Evolutionary conservation across 2,797 vertebrate species (phyloP).

Genomic region (Erethizon dorsatum): DNA sequence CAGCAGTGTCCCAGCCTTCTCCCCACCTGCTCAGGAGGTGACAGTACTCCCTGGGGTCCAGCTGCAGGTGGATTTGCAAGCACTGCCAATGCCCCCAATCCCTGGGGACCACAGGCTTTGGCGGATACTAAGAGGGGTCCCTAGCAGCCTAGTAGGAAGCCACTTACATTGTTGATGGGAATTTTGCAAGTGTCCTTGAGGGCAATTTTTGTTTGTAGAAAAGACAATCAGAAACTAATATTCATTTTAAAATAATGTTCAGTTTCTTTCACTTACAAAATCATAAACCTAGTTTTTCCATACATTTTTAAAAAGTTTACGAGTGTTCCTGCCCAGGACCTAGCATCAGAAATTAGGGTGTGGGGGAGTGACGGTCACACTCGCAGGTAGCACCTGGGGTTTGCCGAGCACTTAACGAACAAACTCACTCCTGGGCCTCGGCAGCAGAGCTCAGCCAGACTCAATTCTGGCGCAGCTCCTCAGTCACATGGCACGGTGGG

Average conservation of each 20-base stretch:
- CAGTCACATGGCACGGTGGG: not conserved
- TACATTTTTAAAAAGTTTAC: not conserved
- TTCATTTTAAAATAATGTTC: not conserved
- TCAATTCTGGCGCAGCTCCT: not conserved
- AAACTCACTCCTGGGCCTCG: not conserved
- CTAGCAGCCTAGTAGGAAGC: not conserved
- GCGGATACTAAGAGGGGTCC: not conserved
- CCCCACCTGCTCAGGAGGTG: not conserved
- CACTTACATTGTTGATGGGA: not conserved
- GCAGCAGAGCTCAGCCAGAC: not conserved
- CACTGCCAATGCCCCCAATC: not conserved
- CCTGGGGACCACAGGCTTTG: not conserved
- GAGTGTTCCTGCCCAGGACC: not conserved
- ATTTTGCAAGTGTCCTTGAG: not conserved
- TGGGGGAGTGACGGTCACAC: not conserved
- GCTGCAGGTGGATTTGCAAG: not conserved
- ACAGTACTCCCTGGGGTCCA: not conserved
- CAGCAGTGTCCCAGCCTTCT: not conserved
- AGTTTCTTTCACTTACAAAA: not conserved
- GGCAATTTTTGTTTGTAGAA: conserved; percentile 3
- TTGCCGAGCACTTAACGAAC: not conserved
- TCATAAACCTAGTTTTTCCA: not conserved
- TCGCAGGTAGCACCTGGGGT: no score
- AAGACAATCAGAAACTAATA: not conserved
- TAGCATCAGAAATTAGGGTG: not conserved